A percentile compares a stretch with the other conserved stretches of the same genome.
Conservation (phyloP, 1,140 invertebrate species). For the Drosophila nigromelanica region DNA sequence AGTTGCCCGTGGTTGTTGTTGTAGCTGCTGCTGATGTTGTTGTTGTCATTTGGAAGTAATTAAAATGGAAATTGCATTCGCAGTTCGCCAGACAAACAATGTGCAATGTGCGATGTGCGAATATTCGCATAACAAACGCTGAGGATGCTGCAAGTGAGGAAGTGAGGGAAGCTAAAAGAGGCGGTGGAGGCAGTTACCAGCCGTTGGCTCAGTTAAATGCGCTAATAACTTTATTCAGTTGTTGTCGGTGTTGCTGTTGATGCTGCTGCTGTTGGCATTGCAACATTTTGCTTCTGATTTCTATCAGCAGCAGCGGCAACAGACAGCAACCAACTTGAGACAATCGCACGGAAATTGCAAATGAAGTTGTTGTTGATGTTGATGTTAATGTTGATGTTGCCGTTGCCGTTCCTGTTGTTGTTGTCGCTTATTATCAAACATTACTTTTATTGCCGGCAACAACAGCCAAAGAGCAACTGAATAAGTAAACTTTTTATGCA, state of each 20-base stretch:
- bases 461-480: constrained; percentile 19
- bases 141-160: constrained; percentile 38
- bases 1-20: constrained; percentile 6
- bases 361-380: constrained; percentile 63
- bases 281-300: constrained; percentile 75
- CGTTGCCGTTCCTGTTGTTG: constrained; percentile 31
- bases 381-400: constrained; percentile 26
- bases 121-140: constrained; percentile 24
- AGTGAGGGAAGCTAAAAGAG: neutral
- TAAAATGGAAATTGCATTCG: constrained; percentile 82
- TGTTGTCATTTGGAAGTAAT: constrained; percentile 70
- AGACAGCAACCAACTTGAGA: constrained; percentile 46
- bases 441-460: constrained; percentile 44
- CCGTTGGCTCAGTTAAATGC: constrained; percentile 74
- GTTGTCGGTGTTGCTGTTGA: constrained; percentile 33
- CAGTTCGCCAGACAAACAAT: constrained; percentile 55
- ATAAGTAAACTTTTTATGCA: constrained; percentile 38
- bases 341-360: constrained; percentile 80
- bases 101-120: constrained; percentile 35
- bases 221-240: constrained; percentile 82
- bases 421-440: constrained; percentile 48
- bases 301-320: constrained; percentile 51
- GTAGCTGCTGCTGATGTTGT: constrained; percentile 22
- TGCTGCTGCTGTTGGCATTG: constrained; percentile 63
- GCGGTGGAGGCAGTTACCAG: constrained; percentile 46